These are phyloP conservation scores for Atopsyche davidsoni DNA, from an alignment of 1,140 invertebrate species.

Conservation along the genomic window DNA sequence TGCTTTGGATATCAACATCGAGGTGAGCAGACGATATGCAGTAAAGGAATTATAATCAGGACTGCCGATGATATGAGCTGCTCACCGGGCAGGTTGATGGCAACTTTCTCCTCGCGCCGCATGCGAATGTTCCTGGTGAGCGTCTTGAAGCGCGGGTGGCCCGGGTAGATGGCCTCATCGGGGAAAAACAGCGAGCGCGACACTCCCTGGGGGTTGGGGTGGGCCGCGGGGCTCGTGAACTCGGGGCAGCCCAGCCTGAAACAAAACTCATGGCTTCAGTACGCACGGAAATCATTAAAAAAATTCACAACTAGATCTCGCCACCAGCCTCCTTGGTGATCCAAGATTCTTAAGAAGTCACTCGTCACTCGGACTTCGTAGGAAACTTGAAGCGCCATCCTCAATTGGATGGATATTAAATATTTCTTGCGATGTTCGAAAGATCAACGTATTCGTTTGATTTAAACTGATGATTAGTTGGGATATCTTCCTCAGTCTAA, in stretches of 20 bases:
- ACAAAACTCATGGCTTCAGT: constrained; percentile 25
- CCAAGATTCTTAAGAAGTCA: too few relatives aligned
- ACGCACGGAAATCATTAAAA: too few relatives aligned
- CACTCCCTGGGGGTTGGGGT: constrained; percentile 64
- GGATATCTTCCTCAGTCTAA: too few relatives aligned
- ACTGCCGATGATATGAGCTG: not conserved
- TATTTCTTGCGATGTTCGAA: too few relatives aligned
- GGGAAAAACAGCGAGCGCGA: constrained; percentile 91
- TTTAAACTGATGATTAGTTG: too few relatives aligned
- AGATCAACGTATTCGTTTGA: too few relatives aligned
- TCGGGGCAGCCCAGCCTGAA: constrained; percentile 76
- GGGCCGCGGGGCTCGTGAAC: constrained; percentile 78
- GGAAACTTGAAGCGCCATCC: too few relatives aligned
- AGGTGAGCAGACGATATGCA: not conserved
- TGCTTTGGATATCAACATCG: too few relatives aligned
- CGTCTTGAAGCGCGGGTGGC: constrained; percentile 94
- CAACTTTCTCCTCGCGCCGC: constrained; percentile 89
- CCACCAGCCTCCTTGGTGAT: too few relatives aligned
- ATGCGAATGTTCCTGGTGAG: constrained; percentile 89
- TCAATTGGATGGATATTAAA: too few relatives aligned
- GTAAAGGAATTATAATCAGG: not conserved
- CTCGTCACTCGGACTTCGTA: too few relatives aligned
- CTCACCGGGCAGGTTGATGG: constrained; percentile 91
- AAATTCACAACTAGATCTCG: too few relatives aligned
- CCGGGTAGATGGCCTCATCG: constrained; percentile 87